Base-by-base conservation (phyloP, 2,797 vertebrate genomes). In the Coilia nasus region DNA sequence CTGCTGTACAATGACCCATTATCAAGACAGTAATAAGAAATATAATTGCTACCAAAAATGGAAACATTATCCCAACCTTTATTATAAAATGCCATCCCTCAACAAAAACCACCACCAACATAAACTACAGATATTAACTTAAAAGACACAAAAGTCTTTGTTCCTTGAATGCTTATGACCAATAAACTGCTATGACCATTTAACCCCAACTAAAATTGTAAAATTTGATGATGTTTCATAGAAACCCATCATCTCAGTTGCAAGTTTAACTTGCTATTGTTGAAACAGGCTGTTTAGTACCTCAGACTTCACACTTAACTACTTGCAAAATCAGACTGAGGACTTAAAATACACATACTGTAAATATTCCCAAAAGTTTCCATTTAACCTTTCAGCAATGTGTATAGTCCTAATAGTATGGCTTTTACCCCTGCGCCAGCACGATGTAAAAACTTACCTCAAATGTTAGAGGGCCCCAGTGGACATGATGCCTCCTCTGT, bases 401-500 rank as follows among this genome's bases (percentile, higher is more conserved):
- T 31, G 25, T 12, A 31, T 44, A 78, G 31, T 0, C 28, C 28
- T 28, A 75, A 35, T 54, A 54, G 9, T 1, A 11, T 19, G 31
- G 71, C 71, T 41, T 78, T 35, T 17, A 15, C 19, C 35, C 35
- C 57, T 21, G 35, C 19, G 6, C 6, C 15, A 15, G 2, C 6
- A 19, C 28, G 1, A 9, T 44, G 35, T 44, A 44, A 35, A 21
- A 46, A 87, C 86, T 87, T 84, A 87, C 88, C 85, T 80, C 50
- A 82, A 84, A 89, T 47, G 71, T 44, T 44, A 81, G 85, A 60
- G 86, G 85, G 12, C 44, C 86, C 86, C 88, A 87, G 83, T 89
- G 86, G 81, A 89, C 86, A 82, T 85, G 86, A 35, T 85, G 86
- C 59, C 75, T 84, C 46, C 84, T 23, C 88, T 89, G 83, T 57